A percentile compares a stretch with the other conserved stretches of the same genome.
phyloP scores from a whole-genome alignment of 1,140 invertebrate species.

The Maniola jurtina region DNA sequence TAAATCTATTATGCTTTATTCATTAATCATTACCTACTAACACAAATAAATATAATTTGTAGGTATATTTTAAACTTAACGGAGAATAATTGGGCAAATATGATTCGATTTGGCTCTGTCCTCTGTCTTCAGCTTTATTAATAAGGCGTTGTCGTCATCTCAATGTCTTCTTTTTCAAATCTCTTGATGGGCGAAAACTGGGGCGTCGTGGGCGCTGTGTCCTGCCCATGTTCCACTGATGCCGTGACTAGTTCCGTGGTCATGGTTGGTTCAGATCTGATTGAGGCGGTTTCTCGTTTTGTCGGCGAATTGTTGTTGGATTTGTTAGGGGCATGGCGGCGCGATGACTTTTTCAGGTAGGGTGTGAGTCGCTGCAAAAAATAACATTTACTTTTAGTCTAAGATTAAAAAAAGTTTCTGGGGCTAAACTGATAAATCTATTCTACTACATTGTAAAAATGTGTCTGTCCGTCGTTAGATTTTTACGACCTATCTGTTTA shows the following conservation, averaged over 20 bases:
- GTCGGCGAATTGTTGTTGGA: slow-evolving; percentile 42
- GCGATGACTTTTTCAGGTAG: slow-evolving; percentile 45
- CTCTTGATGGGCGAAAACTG: slow-evolving; percentile 47
- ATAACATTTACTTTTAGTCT: neutral
- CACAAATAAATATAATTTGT: neutral
- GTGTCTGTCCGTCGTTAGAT: no score
- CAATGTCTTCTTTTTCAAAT: slow-evolving; percentile 36
- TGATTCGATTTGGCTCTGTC: neutral
- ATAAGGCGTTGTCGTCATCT: slow-evolving; percentile 34
- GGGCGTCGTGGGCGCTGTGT: slow-evolving; percentile 53
- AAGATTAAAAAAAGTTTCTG: no score
- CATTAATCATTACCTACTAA: neutral
- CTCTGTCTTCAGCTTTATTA: neutral
- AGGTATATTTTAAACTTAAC: neutral
- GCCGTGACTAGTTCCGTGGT: slow-evolving; percentile 64
- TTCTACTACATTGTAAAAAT: no score
- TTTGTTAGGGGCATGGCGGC: slow-evolving; percentile 5
- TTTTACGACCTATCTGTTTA: no score
- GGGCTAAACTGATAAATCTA: no score
- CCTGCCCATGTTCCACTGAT: slow-evolving; percentile 54
- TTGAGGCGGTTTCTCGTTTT: slow-evolving; percentile 50
- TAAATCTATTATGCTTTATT: no score
- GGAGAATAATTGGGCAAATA: slow-evolving; percentile 19
- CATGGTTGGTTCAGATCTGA: slow-evolving; percentile 57
- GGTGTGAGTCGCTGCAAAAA: slow-evolving; percentile 60